Conservation (phyloP, 2,113 vertebrate genomes). For the Atrichornis clamosus region DNA sequence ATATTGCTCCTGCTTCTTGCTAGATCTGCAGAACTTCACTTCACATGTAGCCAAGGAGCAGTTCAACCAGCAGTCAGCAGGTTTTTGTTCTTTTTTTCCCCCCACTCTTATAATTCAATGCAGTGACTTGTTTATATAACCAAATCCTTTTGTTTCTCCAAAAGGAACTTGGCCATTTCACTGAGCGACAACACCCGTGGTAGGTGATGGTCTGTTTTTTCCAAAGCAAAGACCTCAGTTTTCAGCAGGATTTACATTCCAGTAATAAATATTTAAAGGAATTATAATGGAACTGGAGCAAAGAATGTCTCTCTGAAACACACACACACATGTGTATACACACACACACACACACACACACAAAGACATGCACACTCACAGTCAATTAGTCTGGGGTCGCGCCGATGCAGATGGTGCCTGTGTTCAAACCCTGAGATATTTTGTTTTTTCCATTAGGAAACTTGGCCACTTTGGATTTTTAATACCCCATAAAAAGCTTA, state of each 20-base stretch:
- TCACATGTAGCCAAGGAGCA: neutral
- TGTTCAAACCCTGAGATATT: constrained; percentile 1
- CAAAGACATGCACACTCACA: neutral
- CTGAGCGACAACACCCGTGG: neutral
- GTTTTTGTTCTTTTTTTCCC: neutral
- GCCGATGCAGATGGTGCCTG: neutral
- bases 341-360: neutral
- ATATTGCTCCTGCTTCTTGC: neutral
- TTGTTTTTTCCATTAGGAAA: neutral
- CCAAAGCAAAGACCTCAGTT: constrained; percentile 49
- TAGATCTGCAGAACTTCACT: constrained; percentile 31
- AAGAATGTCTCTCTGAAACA: constrained; percentile 30
- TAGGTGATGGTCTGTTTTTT: constrained; percentile 16
- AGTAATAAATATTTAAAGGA: constrained; percentile 75
- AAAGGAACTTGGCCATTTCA: constrained; percentile 37
- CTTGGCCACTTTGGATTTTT: neutral
- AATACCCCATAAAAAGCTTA: neutral
- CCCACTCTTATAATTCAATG: neutral
- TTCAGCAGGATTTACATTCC: constrained; percentile 64
- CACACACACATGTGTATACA: neutral
- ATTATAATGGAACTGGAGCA: constrained; percentile 49
- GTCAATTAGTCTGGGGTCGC: neutral
- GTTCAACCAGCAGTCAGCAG: constrained; percentile 5
- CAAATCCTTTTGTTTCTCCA: constrained; percentile 57
- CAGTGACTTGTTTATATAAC: constrained; percentile 57